phyloP scores from a whole-genome alignment of 2,797 vertebrate species.

The Microtus agrestis region DNA sequence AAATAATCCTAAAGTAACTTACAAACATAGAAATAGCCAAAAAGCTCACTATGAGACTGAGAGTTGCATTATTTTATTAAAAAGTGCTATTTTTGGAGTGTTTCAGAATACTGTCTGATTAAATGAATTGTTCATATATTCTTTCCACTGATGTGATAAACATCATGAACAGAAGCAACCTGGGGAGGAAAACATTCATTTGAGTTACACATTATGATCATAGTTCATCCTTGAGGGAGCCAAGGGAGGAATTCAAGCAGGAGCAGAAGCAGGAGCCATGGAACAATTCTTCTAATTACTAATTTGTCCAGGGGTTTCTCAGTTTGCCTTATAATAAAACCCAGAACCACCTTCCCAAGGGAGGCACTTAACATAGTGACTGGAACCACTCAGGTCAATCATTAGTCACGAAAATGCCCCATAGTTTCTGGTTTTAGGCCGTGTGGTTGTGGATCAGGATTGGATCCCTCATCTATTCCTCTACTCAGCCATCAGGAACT shows the following conservation, averaged over 20 bases:
- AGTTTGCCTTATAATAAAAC: neutral
- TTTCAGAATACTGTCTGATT: neutral
- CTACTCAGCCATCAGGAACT: neutral
- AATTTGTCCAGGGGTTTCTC: neutral
- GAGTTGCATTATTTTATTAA: neutral
- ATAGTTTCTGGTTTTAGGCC: neutral
- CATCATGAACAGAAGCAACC: neutral
- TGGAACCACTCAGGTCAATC: neutral
- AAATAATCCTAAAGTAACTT: neutral
- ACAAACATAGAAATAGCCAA: neutral
- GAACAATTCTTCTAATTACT: neutral
- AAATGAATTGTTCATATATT: neutral
- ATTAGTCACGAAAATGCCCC: neutral
- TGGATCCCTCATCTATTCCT: neutral
- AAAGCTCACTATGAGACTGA: neutral
- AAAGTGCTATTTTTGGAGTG: neutral
- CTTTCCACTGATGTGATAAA: neutral
- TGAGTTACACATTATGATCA: neutral
- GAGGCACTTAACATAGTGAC: neutral
- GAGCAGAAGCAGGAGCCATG: neutral
- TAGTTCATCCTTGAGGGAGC: neutral
- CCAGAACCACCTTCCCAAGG: neutral
- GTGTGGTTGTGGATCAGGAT: neutral
- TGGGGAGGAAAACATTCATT: neutral
- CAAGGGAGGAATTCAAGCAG: neutral